Percentiles rank a stretch among this genome's conserved stretches.
phyloP scores from a whole-genome alignment of 1,140 invertebrate genomes.

The Lysiphlebus fabarum region DNA sequence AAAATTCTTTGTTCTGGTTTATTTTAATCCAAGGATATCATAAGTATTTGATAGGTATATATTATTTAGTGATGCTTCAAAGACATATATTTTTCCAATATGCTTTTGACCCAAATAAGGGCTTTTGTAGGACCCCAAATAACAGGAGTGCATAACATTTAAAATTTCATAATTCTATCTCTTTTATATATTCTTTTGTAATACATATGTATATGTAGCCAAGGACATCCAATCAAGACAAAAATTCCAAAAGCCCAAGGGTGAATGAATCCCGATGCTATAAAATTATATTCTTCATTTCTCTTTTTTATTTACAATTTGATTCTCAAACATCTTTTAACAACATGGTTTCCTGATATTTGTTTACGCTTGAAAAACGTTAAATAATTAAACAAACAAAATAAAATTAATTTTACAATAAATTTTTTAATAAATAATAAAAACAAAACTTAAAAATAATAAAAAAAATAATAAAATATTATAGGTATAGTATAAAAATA shows the following conservation, averaged over 20 bases:
- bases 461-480: no score
- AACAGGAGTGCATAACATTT: conserved; percentile 48
- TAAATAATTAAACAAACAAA: conserved; percentile 31
- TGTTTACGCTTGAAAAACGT: conserved; percentile 50
- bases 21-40: conserved; percentile 48
- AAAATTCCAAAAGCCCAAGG: no score
- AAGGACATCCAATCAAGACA: no score
- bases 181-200: neutral
- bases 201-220: no score
- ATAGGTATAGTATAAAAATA: no score
- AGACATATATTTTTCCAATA: neutral
- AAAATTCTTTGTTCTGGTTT: conserved; percentile 53
- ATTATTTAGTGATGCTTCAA: conserved; percentile 30
- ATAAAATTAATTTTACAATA: neutral
- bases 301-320: conserved; percentile 10
- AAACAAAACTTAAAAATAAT: conserved; percentile 5
- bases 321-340: no score
- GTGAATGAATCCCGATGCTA: no score
- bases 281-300: neutral
- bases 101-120: conserved; percentile 52
- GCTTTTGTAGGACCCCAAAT: conserved; percentile 52
- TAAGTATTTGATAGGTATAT: conserved; percentile 35
- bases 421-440: neutral
- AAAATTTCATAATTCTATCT: conserved; percentile 11
- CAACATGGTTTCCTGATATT: conserved; percentile 51